These are phyloP conservation scores for Adrianichthys oophorus DNA, from an alignment of 2,797 vertebrate genomes.

Conservation along the genomic window DNA sequence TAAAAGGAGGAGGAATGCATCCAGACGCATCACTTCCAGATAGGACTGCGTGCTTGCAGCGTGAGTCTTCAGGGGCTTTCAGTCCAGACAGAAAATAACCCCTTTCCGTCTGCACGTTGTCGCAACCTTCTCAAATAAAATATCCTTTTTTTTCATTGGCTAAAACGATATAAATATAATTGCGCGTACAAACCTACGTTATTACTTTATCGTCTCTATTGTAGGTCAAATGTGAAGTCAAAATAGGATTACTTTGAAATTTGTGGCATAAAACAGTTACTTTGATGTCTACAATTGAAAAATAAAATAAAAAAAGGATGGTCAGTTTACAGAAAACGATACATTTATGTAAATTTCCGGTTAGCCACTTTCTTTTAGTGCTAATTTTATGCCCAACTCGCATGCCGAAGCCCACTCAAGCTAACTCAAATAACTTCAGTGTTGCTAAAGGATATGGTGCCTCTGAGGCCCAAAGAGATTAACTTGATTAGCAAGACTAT, in stretches of 20 bases:
- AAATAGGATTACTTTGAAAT: too few species aligned
- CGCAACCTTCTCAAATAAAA: too few species aligned
- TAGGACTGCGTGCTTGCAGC: slow-evolving; percentile 47
- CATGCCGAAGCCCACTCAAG: slow-evolving; percentile 7
- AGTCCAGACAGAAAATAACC: too few species aligned
- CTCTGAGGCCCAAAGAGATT: slow-evolving; percentile 56
- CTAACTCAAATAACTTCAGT: slow-evolving; percentile 41
- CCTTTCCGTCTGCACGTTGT: too few species aligned
- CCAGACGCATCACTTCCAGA: slow-evolving; percentile 57
- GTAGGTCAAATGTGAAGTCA: too few species aligned
- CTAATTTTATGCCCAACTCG: neutral
- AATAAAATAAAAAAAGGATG: neutral
- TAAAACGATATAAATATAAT: too few species aligned
- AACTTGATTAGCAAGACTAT: slow-evolving; percentile 64
- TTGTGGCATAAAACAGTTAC: too few species aligned
- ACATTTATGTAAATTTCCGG: neutral
- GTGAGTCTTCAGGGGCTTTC: slow-evolving; percentile 23
- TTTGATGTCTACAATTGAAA: neutral
- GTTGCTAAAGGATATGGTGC: slow-evolving; percentile 31
- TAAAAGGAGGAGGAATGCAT: slow-evolving; percentile 19
- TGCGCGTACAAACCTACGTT: too few species aligned
- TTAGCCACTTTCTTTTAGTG: neutral
- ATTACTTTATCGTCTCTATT: too few species aligned
- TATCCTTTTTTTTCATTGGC: too few species aligned
- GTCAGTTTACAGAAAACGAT: slow-evolving; percentile 1